Evolutionary conservation across 1,140 invertebrate genomes (phyloP).

Genomic region (Papilio xuthus): DNA sequence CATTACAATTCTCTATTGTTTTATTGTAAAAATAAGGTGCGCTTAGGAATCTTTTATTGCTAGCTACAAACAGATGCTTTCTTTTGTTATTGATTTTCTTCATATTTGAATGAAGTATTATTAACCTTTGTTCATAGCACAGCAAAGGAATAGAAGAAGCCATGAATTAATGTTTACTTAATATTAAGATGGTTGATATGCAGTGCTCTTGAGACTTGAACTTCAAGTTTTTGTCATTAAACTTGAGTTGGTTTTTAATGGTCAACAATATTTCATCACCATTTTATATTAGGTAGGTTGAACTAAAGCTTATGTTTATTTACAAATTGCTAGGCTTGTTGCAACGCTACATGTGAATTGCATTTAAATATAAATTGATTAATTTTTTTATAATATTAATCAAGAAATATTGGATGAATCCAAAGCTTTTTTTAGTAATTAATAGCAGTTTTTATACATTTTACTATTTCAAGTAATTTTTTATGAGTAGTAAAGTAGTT

Average conservation of each 20-base stretch:
- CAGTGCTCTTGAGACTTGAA: neutral
- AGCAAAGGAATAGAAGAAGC: neutral
- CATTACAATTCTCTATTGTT: slow-evolving; percentile 4
- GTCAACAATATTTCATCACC: neutral
- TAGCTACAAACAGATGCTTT: neutral
- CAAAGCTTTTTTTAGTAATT: neutral
- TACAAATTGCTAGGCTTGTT: neutral
- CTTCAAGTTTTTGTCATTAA: neutral
- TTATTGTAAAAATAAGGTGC: neutral
- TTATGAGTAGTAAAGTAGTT: neutral
- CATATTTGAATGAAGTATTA: neutral
- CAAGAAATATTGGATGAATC: neutral
- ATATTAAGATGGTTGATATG: neutral
- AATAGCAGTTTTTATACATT: neutral
- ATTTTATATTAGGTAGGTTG: neutral
- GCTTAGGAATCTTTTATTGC: neutral
- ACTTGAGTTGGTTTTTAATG: neutral
- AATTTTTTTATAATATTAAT: neutral
- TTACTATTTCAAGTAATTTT: neutral
- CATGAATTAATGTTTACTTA: neutral
- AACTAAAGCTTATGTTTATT: neutral
- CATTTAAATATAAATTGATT: neutral
- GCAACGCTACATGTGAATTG: neutral
- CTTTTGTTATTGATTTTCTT: neutral
- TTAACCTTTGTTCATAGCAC: neutral